Conservation (phyloP, 2,888 invertebrate genomes). For the Hymenopus coronatus region DNA sequence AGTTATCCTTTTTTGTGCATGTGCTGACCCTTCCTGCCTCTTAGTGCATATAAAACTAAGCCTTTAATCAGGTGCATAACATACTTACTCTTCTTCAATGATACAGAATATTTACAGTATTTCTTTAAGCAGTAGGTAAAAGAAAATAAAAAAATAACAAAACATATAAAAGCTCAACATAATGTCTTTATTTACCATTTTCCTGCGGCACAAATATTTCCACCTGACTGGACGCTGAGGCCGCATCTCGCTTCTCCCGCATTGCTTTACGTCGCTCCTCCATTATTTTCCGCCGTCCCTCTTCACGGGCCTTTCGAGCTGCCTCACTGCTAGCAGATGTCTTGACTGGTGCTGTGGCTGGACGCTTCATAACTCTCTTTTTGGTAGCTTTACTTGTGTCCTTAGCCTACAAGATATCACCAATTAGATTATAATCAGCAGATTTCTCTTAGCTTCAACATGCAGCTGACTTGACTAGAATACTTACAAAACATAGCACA, state of each 20-base stretch:
- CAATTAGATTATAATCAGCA: not conserved
- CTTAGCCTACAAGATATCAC: not conserved
- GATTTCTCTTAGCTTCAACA: not conserved
- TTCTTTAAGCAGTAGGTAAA: not conserved
- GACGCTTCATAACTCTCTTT: not conserved
- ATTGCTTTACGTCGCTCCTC: slow-evolving; percentile 68
- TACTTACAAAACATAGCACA: too few relatives aligned
- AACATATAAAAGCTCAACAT: not conserved
- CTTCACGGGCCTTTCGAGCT: slow-evolving; percentile 47
- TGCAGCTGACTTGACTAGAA: not conserved
- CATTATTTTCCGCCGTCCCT: slow-evolving; percentile 74
- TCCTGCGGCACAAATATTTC: slow-evolving; percentile 33
- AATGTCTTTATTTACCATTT: slow-evolving; percentile 24
- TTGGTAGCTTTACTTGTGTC: not conserved
- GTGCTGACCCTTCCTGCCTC: not conserved
- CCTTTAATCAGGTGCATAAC: not conserved
- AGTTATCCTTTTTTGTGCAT: not conserved
- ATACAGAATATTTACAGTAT: not conserved
- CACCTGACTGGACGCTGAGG: not conserved
- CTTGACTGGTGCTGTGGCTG: not conserved
- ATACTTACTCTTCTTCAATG: not conserved
- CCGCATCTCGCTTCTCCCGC: slow-evolving; percentile 38
- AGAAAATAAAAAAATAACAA: not conserved
- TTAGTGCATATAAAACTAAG: not conserved
- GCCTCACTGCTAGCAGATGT: slow-evolving; percentile 35